Conservation (phyloP, 2,797 vertebrate genomes). For the Octomys mimax region DNA sequence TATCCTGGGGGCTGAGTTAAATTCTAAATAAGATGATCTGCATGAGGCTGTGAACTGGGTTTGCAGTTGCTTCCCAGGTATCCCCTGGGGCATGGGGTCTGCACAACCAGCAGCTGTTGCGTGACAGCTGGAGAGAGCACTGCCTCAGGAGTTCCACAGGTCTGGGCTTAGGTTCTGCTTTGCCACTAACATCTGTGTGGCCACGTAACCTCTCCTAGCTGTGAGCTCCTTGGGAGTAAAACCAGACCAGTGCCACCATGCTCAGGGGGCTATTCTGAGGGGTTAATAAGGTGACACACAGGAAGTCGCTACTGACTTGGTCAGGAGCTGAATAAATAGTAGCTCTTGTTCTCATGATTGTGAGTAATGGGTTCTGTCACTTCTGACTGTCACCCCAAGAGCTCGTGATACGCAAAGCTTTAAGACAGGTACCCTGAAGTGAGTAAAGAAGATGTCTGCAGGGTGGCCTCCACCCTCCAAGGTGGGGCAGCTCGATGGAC, state of each 20-base stretch:
- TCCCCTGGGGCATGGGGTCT: background rate
- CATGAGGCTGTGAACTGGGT: background rate
- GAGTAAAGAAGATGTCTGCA: accelerated
- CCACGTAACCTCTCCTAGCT: background rate
- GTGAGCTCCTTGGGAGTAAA: background rate
- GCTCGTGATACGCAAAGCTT: background rate
- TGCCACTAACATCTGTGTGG: background rate
- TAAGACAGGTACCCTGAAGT: background rate
- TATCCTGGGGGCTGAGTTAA: background rate
- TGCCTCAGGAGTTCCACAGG: background rate
- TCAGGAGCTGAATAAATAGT: background rate
- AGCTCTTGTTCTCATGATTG: background rate
- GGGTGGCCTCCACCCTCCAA: background rate
- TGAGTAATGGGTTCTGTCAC: background rate
- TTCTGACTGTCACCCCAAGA: background rate
- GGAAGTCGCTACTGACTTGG: too few relatives aligned
- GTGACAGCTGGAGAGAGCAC: background rate
- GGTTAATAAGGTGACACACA: background rate
- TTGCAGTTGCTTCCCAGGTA: background rate
- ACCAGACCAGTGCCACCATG: background rate
- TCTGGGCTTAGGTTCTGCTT: background rate
- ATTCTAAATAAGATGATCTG: background rate
- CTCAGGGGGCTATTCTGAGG: background rate
- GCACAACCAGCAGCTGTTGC: background rate
- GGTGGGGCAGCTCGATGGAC: background rate